Conservation (phyloP, 2,888 invertebrate genomes). For the Phengaris alcon region DNA sequence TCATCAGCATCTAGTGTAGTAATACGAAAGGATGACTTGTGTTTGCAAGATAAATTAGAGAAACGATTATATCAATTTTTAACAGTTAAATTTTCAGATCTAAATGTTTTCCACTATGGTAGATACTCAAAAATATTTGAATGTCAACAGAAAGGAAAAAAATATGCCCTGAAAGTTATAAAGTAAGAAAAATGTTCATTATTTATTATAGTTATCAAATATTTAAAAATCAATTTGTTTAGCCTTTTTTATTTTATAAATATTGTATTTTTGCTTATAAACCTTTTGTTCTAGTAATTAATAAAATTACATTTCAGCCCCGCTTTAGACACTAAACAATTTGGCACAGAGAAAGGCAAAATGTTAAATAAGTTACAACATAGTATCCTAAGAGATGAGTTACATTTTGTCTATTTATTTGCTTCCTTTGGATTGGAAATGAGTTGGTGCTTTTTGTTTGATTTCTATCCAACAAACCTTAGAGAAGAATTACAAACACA, state of each 20-base stretch:
- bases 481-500: conserved; percentile 41
- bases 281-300: neutral
- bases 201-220: conserved; percentile 31
- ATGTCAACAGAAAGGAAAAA: conserved; percentile 42
- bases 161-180: conserved; percentile 49
- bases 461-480: conserved; percentile 56
- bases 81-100: conserved; percentile 40
- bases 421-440: conserved; percentile 42
- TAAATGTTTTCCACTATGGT: conserved; percentile 45
- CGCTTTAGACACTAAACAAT: neutral
- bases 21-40: conserved; percentile 2
- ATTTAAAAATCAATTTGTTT: no score
- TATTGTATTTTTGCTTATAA: no score
- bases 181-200: conserved; percentile 45
- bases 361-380: conserved; percentile 47
- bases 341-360: conserved; percentile 39
- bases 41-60: conserved; percentile 37
- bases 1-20: neutral
- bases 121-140: conserved; percentile 50
- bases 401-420: conserved; percentile 43
- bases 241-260: no score
- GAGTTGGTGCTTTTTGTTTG: conserved; percentile 52
- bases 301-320: neutral
- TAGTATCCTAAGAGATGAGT: conserved; percentile 43
- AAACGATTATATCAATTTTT: conserved; percentile 39